These are phyloP conservation scores for Drosophila cyrtoloma DNA, from an alignment of 2,888 invertebrate species.

Conservation along the genomic window DNA sequence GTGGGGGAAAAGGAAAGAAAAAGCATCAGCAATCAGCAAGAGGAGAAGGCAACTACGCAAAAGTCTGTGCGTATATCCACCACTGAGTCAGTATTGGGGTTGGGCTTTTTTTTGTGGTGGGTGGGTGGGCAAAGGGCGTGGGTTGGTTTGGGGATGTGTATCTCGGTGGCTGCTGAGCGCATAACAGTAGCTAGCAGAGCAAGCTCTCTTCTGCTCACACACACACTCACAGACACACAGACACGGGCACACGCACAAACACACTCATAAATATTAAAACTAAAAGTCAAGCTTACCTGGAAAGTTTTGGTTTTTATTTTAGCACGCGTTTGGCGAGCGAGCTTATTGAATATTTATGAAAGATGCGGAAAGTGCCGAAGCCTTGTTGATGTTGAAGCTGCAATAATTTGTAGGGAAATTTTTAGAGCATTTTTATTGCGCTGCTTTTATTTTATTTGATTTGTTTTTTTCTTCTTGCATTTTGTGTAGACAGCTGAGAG, in stretches of 20 bases:
- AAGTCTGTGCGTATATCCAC: conserved; percentile 74
- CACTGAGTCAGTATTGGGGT: conserved; percentile 40
- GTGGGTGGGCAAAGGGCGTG: conserved; percentile 38
- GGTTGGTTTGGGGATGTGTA: conserved; percentile 24
- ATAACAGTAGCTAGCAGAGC: conserved; percentile 35
- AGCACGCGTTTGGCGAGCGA: conserved; percentile 67
- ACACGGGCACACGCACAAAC: conserved; percentile 9
- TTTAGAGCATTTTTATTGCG: conserved; percentile 37
- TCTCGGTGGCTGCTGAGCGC: conserved; percentile 39
- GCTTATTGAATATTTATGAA: conserved; percentile 65
- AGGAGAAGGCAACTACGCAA: conserved; percentile 61
- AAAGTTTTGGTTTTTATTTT: conserved; percentile 49
- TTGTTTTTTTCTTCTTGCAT: conserved; percentile 25
- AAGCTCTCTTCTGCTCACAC: conserved; percentile 46
- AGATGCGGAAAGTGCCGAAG: conserved; percentile 42
- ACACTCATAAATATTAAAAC: conserved; percentile 5
- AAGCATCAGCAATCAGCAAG: conserved; percentile 35
- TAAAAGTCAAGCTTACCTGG: conserved; percentile 73
- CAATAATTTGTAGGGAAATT: conserved; percentile 48
- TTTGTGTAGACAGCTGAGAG: conserved; percentile 34
- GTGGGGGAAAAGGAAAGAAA: conserved; percentile 5
- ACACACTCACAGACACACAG: conserved; percentile 37
- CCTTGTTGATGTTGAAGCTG: conserved; percentile 48
- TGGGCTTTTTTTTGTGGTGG: conserved; percentile 27
- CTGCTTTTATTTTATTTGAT: background rate